Conservation (phyloP, 2,113 vertebrate species). For the Mungos mungo region DNA sequence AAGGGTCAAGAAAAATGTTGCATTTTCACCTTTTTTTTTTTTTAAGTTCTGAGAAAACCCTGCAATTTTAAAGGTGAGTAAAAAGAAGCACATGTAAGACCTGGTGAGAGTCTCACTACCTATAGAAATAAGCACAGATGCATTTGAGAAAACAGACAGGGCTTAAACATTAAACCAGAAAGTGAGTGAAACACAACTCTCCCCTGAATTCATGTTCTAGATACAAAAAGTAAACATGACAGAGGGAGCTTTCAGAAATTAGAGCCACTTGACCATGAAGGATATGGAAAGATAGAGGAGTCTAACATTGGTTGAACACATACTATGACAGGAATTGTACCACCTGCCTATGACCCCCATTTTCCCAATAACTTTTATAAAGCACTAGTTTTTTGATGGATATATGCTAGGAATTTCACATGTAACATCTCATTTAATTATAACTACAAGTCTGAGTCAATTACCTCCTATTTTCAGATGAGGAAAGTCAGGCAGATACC, state of each 20-base stretch:
- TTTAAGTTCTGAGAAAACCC: slow-evolving; percentile 46
- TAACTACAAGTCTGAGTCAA: neutral
- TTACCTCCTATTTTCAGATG: neutral
- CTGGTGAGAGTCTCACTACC: neutral
- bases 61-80: slow-evolving; percentile 8
- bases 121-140: slow-evolving; percentile 18
- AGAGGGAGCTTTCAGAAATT: neutral
- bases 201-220: neutral
- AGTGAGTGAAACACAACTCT: neutral
- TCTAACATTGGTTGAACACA: neutral
- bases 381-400: neutral
- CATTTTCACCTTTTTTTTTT: slow-evolving; percentile 44
- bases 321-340: neutral
- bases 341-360: neutral
- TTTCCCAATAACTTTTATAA: neutral
- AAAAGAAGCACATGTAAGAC: neutral
- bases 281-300: neutral
- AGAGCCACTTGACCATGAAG: neutral
- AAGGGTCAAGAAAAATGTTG: slow-evolving; percentile 43
- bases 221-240: neutral
- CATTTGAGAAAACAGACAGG: neutral
- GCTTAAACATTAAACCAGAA: neutral
- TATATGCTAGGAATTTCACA: neutral
- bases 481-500: neutral
- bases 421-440: neutral